Percentiles rank a stretch among this genome's conserved stretches.
Evolutionary conservation across 2,888 invertebrate species (phyloP).

Genomic region (Nephrocerus scutellatus): DNA sequence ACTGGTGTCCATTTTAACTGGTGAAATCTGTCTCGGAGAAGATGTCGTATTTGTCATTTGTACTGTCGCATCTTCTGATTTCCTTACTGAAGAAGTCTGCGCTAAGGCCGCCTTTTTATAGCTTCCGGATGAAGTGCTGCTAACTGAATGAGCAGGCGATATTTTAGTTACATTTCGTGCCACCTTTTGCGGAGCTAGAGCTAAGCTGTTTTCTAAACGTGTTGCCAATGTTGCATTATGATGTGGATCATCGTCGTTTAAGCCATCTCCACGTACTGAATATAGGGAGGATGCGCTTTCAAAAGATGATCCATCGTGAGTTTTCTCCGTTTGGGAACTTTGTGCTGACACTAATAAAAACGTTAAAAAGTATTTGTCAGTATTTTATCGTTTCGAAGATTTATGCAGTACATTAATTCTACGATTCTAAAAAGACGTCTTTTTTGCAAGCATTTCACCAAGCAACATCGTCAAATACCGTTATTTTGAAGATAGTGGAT

Average conservation of each 20-base stretch:
- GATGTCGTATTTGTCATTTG: constrained; percentile 20
- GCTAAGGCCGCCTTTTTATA: constrained; percentile 49
- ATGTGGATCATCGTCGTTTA: constrained; percentile 57
- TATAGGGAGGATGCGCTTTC: constrained; percentile 79
- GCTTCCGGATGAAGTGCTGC: constrained; percentile 55
- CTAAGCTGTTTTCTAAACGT: constrained; percentile 25
- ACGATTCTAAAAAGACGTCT: too few relatives aligned
- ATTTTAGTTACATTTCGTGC: constrained; percentile 28
- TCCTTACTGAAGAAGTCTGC: constrained; percentile 28
- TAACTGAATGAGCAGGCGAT: constrained; percentile 53
- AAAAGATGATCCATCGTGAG: constrained; percentile 76
- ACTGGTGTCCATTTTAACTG: constrained; percentile 8
- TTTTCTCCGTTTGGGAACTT: constrained; percentile 50
- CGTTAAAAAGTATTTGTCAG: background rate
- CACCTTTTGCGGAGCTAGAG: constrained; percentile 24
- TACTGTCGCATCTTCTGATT: constrained; percentile 22
- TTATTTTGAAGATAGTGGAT: constrained; percentile 12
- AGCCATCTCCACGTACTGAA: constrained; percentile 66
- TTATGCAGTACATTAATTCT: constrained; percentile 14
- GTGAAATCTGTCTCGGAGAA: background rate
- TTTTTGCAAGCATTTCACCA: constrained; percentile 42
- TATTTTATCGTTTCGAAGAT: background rate
- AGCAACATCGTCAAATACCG: constrained; percentile 46
- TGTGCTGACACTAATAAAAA: constrained; percentile 41
- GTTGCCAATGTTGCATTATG: constrained; percentile 36